Evolutionary conservation across 2,797 vertebrate species (phyloP).

Genomic region (Scyliorhinus canicula): DNA sequence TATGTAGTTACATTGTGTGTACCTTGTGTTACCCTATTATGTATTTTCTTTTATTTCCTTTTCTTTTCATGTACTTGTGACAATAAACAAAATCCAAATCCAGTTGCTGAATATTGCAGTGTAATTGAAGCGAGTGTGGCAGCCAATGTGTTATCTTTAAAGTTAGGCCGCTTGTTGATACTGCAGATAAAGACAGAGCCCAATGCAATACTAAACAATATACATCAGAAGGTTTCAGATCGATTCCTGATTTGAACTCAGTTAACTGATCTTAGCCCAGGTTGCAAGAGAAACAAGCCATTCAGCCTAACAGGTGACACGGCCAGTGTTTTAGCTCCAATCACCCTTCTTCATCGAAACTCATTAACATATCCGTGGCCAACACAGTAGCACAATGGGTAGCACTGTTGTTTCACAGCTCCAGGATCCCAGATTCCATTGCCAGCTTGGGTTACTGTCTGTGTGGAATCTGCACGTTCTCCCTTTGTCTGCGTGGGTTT

Average conservation of each 20-base stretch:
- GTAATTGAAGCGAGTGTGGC: neutral
- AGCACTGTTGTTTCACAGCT: too few relatives aligned
- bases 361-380: neutral
- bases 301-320: neutral
- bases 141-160: neutral
- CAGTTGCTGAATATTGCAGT: neutral
- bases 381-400: too few relatives aligned
- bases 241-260: neutral
- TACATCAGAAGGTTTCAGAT: neutral
- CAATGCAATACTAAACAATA: neutral
- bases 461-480: too few relatives aligned
- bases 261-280: neutral
- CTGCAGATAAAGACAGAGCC: neutral
- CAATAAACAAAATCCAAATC: too few relatives aligned
- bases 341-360: neutral
- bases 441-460: too few relatives aligned
- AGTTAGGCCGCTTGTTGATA: neutral
- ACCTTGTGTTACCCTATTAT: too few relatives aligned
- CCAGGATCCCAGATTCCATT: too few relatives aligned
- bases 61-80: too few relatives aligned
- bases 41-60: too few relatives aligned
- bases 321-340: neutral
- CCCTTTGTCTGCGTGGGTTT: too few relatives aligned
- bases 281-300: neutral
- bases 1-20: too few relatives aligned